Conservation (phyloP, 1,140 invertebrate genomes). For the Mycetomoellerius zeteki region DNA sequence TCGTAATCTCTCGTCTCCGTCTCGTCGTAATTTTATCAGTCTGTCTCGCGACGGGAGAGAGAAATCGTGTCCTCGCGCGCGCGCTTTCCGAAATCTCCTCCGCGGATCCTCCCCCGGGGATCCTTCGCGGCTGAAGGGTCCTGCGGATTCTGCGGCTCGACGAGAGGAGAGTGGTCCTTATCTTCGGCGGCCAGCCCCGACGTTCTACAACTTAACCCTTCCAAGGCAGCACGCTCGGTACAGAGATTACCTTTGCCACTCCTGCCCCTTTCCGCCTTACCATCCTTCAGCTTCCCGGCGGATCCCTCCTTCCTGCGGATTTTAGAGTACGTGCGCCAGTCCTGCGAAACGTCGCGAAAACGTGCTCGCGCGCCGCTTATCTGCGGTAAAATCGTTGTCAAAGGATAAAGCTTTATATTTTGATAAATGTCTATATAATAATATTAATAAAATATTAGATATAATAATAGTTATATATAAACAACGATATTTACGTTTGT, state of each 20-base stretch:
- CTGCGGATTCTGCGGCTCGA: constrained; percentile 82
- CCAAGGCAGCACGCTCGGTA: constrained; percentile 71
- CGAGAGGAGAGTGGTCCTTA: constrained; percentile 81
- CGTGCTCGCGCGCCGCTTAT: not conserved
- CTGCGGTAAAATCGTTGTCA: constrained; percentile 31
- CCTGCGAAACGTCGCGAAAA: constrained; percentile 34
- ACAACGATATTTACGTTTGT: not conserved
- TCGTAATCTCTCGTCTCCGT: constrained; percentile 34
- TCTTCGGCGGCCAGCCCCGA: constrained; percentile 81
- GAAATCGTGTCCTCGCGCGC: constrained; percentile 36
- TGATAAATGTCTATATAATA: not conserved
- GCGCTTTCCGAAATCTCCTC: constrained; percentile 54
- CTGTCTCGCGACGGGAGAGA: constrained; percentile 46
- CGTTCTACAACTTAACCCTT: constrained; percentile 86
- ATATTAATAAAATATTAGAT: no score
- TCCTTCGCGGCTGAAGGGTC: constrained; percentile 69
- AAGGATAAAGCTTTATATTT: not conserved
- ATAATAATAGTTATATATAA: not conserved
- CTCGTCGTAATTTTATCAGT: constrained; percentile 54
- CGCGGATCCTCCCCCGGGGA: constrained; percentile 71
- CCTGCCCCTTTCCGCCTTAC: not conserved
- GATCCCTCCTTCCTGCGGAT: constrained; percentile 26
- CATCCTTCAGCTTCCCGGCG: constrained; percentile 24
- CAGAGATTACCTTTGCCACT: constrained; percentile 81
- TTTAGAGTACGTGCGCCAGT: constrained; percentile 32